phyloP scores from a whole-genome alignment of 2,888 invertebrate species.

The Andrena bicolor region DNA sequence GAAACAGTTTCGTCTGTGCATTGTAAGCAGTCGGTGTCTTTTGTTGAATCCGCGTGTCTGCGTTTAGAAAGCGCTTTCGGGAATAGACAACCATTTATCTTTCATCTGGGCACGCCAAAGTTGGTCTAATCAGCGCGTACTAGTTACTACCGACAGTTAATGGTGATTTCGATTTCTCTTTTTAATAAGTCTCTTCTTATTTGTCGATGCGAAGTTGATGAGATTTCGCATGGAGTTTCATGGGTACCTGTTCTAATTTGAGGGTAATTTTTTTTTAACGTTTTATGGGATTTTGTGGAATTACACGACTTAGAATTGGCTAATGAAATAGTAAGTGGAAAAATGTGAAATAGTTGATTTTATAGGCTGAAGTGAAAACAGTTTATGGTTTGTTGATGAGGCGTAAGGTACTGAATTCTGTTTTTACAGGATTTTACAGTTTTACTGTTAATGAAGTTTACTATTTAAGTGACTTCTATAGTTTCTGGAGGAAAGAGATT shows the following conservation, averaged over 20 bases:
- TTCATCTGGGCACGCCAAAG: neutral
- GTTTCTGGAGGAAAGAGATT: no score
- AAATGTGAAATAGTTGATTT: neutral
- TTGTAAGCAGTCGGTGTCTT: neutral
- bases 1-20: conserved; percentile 27
- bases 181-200: neutral
- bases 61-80: conserved; percentile 28
- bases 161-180: neutral
- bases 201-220: neutral
- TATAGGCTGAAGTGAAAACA: no score
- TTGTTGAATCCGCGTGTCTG: neutral
- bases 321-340: neutral
- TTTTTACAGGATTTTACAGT: no score
- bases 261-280: neutral
- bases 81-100: conserved; percentile 4
- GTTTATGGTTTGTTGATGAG: no score
- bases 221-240: no score
- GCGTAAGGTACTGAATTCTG: no score
- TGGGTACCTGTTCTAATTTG: no score
- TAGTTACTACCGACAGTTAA: neutral
- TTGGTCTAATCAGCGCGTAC: conserved; percentile 20
- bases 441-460: no score
- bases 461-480: no score
- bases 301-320: neutral
- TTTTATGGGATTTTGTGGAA: neutral